Conservation (phyloP, 2,888 invertebrate genomes). For the Ernsta delagoae region DNA sequence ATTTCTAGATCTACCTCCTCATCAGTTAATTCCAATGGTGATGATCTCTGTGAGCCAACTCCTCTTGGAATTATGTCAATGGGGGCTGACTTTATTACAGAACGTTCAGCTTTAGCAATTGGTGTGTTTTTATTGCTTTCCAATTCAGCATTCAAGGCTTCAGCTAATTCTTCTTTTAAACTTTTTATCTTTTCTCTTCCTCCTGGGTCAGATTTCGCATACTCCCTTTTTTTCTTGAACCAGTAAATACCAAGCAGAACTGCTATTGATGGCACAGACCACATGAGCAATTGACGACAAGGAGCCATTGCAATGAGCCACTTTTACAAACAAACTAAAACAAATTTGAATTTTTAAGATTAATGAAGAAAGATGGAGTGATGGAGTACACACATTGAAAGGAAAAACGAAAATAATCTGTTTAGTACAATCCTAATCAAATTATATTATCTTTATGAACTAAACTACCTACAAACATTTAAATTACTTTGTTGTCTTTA, state of each 20-base stretch:
- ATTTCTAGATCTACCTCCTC: constrained; percentile 89
- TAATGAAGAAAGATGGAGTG: too few relatives aligned
- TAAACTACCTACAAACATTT: neutral
- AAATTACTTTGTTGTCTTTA: neutral
- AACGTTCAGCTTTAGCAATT: constrained; percentile 68
- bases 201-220: constrained; percentile 90
- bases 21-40: constrained; percentile 86
- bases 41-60: constrained; percentile 79
- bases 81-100: constrained; percentile 87
- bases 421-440: neutral
- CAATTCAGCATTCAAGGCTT: constrained; percentile 71
- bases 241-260: constrained; percentile 92
- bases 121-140: constrained; percentile 74
- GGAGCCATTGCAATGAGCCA: constrained; percentile 92
- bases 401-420: neutral
- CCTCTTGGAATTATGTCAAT: constrained; percentile 87
- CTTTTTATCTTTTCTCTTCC: constrained; percentile 84
- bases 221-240: constrained; percentile 92
- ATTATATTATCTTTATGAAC: neutral
- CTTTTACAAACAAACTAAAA: constrained; percentile 82
- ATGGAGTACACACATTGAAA: constrained; percentile 69
- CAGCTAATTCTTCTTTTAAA: constrained; percentile 78
- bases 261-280: constrained; percentile 92
- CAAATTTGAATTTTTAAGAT: neutral
- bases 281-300: constrained; percentile 90